Evolutionary conservation across 2,113 vertebrate genomes (phyloP), one percentile per base, ranked within the genome.

Genomic region (Vimba vimba): DNA sequence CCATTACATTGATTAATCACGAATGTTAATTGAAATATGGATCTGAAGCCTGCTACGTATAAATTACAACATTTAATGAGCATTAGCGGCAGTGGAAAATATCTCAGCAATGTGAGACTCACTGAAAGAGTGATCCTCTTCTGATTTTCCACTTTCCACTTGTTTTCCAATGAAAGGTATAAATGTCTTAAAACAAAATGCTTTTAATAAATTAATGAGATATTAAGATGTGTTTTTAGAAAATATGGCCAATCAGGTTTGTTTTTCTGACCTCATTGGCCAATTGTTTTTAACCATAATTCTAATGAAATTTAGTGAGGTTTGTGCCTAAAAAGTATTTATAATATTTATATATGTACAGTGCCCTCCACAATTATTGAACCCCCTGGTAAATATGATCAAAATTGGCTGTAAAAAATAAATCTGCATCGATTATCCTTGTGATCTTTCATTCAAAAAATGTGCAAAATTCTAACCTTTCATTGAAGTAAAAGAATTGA

Each of bases 1-100:
- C 66, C 59, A 74, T 81, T 86, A 86, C 85, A 68, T 81, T 81
- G 66, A 86, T 86, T 81, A 80, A 80, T 80, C 77, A 86, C 57
- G 66, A 86, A 73, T 45, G 57, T 79, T 86, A 79, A 86, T 78
- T 86, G 47, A 80, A 79, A 86, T 74, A 80, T 81, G 79, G 55
- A 74, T 80, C 62, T 52, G 52, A 82, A 82, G 64, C n/a, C 80
- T 69, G 45, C 62, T 13, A 82, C 45, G 6, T 82, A 82, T 82
- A 82, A 82, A 82, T 82, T 69, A 69, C 19, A 82, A 12, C 62
- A 50, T 69, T 82, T 82, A 69, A 50, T 82, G 80, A 82, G 64
- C 80, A 69, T 82, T 69, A 82, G 79, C 6, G 19, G 45, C 62
- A 23, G 15, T 64, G 39, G 59, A 81, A 62, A 66, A 47, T 47